These are phyloP conservation scores for Paelopatides confundens DNA, from an alignment of 53 echinoderm and acorn worm genomes.

Conservation along the genomic window DNA sequence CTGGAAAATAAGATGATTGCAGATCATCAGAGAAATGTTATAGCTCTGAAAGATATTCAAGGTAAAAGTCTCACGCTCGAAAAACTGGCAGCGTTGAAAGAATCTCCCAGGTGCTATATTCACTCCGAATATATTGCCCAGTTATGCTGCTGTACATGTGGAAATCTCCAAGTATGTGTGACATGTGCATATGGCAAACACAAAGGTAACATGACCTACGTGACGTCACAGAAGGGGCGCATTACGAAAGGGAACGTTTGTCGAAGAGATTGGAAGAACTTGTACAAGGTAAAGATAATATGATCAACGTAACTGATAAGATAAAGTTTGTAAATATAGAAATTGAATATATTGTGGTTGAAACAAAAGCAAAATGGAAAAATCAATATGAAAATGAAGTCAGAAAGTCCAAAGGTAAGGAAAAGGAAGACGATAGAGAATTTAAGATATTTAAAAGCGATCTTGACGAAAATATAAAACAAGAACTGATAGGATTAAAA, in stretches of 20 bases:
- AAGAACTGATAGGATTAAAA: no score
- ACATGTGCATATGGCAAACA: not conserved
- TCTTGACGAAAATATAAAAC: no score
- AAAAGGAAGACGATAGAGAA: no score
- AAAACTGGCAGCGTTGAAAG: not conserved
- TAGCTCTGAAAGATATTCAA: not conserved
- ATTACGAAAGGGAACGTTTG: not conserved
- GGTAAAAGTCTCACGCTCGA: not conserved
- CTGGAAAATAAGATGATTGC: not conserved
- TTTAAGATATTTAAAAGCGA: no score
- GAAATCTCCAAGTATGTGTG: not conserved
- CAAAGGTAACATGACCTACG: constrained; percentile 8
- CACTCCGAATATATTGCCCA: not conserved
- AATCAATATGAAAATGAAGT: no score
- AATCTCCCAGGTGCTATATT: not conserved
- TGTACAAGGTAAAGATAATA: no score
- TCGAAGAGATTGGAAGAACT: no score
- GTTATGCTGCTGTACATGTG: not conserved
- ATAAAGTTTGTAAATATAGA: not conserved
- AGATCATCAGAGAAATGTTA: not conserved
- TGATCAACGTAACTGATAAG: no score
- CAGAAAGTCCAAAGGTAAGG: no score
- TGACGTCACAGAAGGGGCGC: not conserved
- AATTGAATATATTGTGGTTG: not conserved
- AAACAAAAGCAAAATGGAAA: no score